Base-by-base conservation (phyloP, 1,140 invertebrate genomes). In the Neotoxoptera formosana region DNA sequence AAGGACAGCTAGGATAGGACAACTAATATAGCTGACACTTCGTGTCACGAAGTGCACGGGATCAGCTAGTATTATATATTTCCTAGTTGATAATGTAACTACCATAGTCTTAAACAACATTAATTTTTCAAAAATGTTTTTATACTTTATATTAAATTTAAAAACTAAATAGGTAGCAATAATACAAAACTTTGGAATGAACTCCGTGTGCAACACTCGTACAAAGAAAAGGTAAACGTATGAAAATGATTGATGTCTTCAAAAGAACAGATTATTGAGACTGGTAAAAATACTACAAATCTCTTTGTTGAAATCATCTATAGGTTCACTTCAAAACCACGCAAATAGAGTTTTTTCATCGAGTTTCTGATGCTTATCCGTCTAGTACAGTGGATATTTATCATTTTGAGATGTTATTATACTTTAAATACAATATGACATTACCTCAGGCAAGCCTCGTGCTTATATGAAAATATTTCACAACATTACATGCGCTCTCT, bases 261-360 rank as follows among this genome's bases (percentile, higher is more conserved):
- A 36, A 83, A 83, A 83, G 17, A 83, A 23, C 34, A n/a, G 34
- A 34, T 83, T 83, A 83, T 83, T 83, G 34, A 41, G 81, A 83
- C 34, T 45, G 9, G 36, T 41, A 45, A 86, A 86, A 45, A 86
- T 25, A 86, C 11, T 41, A 86, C 36, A 86, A 86, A 76, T 76
- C 60, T n/a, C 21, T 41, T 86, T 86, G 83, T 84, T 84, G 34
- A 84, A 84, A 84, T 84, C 83, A 45, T 86, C 83, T 45, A 86
- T 25, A 41, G 23, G 83, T 86, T 86, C 23, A 86, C 21, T 86
- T 45, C 23, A 86, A 25, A 41, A 86, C 83, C 11, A 67, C 23
- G 11, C 83, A 9, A 45, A 45, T 41, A 45, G 36, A 47, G 21
- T 30, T 86, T 21, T 86, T 86, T 41, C 83, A 25, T 3, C 9